Percentiles rank a stretch among this genome's conserved stretches.
phyloP scores from a whole-genome alignment of 2,797 vertebrate species.

The Sebastes kiyomatsui region DNA sequence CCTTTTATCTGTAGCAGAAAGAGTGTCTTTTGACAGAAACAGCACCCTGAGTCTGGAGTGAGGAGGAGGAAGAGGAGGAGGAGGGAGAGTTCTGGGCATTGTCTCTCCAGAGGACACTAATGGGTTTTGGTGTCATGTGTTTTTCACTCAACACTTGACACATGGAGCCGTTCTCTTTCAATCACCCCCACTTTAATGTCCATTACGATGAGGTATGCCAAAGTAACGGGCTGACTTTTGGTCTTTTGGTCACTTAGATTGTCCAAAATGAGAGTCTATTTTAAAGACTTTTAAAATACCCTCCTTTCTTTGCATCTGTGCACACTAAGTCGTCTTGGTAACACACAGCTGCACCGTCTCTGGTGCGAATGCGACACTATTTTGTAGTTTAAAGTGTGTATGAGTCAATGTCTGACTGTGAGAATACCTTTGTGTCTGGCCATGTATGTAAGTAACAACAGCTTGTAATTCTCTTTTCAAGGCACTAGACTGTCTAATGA shows the following conservation, averaged over 20 bases:
- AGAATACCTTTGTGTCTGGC: slow-evolving; percentile 29
- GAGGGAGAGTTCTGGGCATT: slow-evolving; percentile 87
- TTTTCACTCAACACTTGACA: slow-evolving; percentile 90
- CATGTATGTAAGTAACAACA: slow-evolving; percentile 32
- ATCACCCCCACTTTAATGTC: slow-evolving; percentile 88
- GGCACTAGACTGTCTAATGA: slow-evolving; percentile 65
- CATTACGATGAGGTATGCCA: slow-evolving; percentile 84
- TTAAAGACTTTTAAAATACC: slow-evolving; percentile 50
- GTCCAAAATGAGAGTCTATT: slow-evolving; percentile 71
- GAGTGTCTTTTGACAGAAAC: slow-evolving; percentile 82
- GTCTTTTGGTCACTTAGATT: slow-evolving; percentile 81
- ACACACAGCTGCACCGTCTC: slow-evolving; percentile 4
- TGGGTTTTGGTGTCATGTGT: slow-evolving; percentile 91
- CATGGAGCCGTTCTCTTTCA: slow-evolving; percentile 85
- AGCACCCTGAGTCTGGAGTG: slow-evolving; percentile 63
- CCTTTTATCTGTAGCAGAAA: slow-evolving; percentile 87
- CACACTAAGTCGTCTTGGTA: slow-evolving; percentile 22
- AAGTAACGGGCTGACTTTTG: slow-evolving; percentile 81
- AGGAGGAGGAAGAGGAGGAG: slow-evolving; percentile 34
- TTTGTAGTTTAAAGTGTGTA: slow-evolving; percentile 1
- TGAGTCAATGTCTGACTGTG: not conserved
- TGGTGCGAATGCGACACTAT: not conserved
- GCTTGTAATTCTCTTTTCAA: slow-evolving; percentile 53
- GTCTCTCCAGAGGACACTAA: slow-evolving; percentile 90
- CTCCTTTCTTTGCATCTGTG: slow-evolving; percentile 33